Conservation (phyloP, 2,113 vertebrate genomes). For the Chauna torquata region DNA sequence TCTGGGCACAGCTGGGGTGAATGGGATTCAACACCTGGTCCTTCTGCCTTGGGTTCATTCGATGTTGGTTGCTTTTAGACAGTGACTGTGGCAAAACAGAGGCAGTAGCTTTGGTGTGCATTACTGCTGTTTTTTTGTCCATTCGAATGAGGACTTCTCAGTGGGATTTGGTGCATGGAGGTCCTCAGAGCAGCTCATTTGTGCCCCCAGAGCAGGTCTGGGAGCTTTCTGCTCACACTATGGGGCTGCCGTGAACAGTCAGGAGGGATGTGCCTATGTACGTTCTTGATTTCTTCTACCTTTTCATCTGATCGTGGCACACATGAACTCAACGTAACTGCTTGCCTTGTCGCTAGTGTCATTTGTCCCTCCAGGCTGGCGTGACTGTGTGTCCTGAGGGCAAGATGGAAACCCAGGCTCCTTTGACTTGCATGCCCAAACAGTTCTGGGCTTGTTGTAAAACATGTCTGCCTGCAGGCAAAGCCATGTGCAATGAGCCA, state of each 20-base stretch:
- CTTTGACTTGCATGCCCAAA: neutral
- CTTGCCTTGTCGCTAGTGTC: neutral
- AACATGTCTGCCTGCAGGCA: accelerated
- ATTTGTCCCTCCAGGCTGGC: neutral
- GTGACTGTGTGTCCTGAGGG: neutral
- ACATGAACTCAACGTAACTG: neutral
- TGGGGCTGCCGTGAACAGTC: neutral
- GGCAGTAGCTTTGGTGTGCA: neutral
- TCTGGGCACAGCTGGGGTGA: no score
- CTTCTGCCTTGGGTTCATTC: accelerated
- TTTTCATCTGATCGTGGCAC: neutral
- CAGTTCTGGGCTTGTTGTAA: neutral
- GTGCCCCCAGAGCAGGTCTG: neutral
- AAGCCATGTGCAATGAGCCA: accelerated
- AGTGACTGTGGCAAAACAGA: neutral
- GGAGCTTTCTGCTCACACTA: neutral
- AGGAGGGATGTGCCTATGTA: neutral
- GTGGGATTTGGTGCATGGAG: no score
- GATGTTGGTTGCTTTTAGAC: neutral
- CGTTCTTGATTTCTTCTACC: no score
- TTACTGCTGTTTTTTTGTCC: neutral
- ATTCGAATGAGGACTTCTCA: neutral
- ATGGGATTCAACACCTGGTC: neutral
- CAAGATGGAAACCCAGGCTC: neutral
- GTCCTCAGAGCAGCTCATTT: neutral